Percentiles rank a stretch among this genome's conserved stretches.
phyloP scores from a whole-genome alignment of 2,113 vertebrate genomes.

The Porphyrio hochstetteri region DNA sequence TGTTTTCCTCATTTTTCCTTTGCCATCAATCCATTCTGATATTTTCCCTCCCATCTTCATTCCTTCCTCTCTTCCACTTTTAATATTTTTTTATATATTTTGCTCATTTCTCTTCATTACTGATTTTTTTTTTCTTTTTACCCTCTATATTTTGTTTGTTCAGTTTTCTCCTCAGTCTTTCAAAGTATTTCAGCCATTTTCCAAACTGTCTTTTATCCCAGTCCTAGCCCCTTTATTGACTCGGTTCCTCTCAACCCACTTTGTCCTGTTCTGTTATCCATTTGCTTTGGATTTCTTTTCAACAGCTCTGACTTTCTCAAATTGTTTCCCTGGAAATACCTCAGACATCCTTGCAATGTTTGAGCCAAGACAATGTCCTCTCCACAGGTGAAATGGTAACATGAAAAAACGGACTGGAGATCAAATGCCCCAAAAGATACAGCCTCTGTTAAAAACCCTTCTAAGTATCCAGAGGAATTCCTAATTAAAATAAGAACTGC shows the following conservation, averaged over 20 bases:
- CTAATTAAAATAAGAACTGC: not conserved
- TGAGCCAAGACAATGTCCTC: not conserved
- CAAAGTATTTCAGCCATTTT: not conserved
- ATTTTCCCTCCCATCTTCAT: not conserved
- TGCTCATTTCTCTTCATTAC: not conserved
- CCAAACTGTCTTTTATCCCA: not conserved
- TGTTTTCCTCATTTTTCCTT: not conserved
- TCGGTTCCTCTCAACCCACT: not conserved
- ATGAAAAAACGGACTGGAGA: not conserved
- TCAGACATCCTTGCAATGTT: not conserved
- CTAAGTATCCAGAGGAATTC: not conserved
- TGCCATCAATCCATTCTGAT: not conserved
- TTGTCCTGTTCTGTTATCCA: not conserved
- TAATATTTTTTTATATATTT: not conserved
- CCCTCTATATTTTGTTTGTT: not conserved
- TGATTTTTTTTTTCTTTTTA: not conserved
- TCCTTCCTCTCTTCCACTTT: not conserved
- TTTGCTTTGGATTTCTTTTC: not conserved
- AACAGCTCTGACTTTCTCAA: not conserved
- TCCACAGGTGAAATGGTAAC: not conserved
- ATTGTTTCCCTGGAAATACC: not conserved
- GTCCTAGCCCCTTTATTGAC: not conserved
- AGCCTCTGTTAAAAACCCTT: not conserved
- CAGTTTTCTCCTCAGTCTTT: not conserved
- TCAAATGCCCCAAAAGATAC: not conserved